Evolutionary conservation across 2,797 vertebrate species (phyloP).

Genomic region (Molossus alvarezi): DNA sequence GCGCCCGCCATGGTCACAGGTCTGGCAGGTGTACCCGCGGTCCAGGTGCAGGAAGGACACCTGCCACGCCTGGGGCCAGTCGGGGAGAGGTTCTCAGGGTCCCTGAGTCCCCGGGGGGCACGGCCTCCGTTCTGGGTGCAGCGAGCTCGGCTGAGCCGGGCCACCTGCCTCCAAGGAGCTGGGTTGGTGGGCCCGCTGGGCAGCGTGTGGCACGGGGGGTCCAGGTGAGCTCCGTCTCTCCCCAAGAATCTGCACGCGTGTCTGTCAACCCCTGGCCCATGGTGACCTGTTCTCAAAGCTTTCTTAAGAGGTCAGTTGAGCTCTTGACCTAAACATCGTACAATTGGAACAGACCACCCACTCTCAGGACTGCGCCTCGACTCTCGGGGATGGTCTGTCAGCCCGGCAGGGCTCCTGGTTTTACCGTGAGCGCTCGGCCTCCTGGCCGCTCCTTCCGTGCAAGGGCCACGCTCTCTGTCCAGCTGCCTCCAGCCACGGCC

Average conservation of each 20-base stretch:
- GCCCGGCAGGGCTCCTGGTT: fast-evolving
- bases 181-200: fast-evolving
- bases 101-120: not conserved
- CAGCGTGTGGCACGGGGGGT: fast-evolving
- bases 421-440: fast-evolving
- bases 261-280: fast-evolving
- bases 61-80: fast-evolving
- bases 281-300: not conserved
- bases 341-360: fast-evolving
- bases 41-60: fast-evolving
- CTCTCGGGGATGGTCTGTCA: fast-evolving
- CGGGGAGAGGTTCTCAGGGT: no score
- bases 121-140: fast-evolving
- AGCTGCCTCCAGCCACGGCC: fast-evolving
- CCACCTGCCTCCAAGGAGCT: not conserved
- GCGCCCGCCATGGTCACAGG: fast-evolving
- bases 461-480: fast-evolving
- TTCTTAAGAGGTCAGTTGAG: not conserved
- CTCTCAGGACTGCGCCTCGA: fast-evolving
- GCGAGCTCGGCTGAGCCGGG: fast-evolving
- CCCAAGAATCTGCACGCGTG: fast-evolving
- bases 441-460: not conserved
- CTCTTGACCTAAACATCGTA: fast-evolving
- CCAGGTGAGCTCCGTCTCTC: fast-evolving
- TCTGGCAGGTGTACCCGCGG: not conserved